Evolutionary conservation across 2,797 vertebrate genomes (phyloP).

Genomic region (Hemibagrus guttatus): DNA sequence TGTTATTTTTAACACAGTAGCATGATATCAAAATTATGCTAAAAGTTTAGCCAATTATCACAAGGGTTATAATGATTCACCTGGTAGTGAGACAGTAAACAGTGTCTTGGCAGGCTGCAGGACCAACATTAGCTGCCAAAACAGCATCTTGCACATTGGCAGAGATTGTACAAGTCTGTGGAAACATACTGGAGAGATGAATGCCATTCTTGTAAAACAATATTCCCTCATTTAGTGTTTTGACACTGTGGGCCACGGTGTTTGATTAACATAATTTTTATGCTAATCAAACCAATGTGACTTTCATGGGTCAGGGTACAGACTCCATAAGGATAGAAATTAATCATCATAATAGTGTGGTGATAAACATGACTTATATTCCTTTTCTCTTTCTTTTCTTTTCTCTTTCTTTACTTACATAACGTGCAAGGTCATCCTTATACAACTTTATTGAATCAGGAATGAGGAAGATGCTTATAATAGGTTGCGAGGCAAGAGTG

Average conservation of each 20-base stretch:
- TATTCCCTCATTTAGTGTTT: not conserved
- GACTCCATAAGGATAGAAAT: not conserved
- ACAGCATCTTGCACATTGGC: not conserved
- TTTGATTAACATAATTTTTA: not conserved
- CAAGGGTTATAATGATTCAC: not conserved
- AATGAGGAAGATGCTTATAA: slow-evolving; percentile 39
- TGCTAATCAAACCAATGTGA: slow-evolving; percentile 1
- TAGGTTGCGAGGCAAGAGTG: slow-evolving; percentile 37
- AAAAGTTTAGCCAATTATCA: not conserved
- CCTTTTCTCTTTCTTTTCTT: not conserved
- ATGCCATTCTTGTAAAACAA: not conserved
- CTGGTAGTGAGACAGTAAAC: not conserved
- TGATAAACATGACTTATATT: not conserved
- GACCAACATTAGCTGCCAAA: not conserved
- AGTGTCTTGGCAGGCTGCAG: not conserved
- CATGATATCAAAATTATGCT: not conserved
- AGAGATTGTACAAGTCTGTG: not conserved
- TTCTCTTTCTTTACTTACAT: not conserved
- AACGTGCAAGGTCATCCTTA: not conserved
- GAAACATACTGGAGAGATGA: not conserved
- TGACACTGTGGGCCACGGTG: not conserved
- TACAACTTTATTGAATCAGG: not conserved
- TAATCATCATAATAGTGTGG: not conserved
- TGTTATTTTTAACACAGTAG: no score
- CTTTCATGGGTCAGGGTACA: not conserved